Conservation (phyloP, 2,797 vertebrate genomes). For the Acanthornis magna region DNA sequence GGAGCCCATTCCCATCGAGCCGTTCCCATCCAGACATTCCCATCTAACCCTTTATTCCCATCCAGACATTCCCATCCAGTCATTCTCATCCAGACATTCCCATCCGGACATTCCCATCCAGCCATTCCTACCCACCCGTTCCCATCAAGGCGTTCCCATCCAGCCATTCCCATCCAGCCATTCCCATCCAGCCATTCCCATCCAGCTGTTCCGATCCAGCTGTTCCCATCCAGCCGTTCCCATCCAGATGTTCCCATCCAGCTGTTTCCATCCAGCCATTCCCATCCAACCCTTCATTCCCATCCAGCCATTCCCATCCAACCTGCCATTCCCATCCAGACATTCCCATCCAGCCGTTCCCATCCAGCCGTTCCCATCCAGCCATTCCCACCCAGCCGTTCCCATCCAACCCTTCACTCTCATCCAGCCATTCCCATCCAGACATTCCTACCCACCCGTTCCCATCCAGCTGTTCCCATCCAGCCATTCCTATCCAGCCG, state of each 20-base stretch:
- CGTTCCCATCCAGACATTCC: background rate
- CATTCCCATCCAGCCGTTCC: background rate
- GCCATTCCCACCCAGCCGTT: accelerated
- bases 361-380: background rate
- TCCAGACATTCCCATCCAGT: background rate
- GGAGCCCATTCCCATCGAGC: background rate
- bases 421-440: background rate
- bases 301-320: background rate
- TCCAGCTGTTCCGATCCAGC: background rate
- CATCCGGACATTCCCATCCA: background rate
- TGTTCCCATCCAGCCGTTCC: background rate
- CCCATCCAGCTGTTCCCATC: background rate
- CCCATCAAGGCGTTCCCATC: background rate
- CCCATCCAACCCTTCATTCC: too few relatives aligned
- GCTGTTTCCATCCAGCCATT: too few relatives aligned
- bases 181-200: too few relatives aligned
- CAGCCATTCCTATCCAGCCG: too few relatives aligned
- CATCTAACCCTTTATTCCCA: background rate
- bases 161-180: too few relatives aligned
- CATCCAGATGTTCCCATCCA: background rate
- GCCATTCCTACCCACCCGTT: background rate
- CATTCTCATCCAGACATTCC: accelerated
- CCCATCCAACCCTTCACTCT: too few relatives aligned
- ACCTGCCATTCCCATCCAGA: background rate
- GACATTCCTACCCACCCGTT: background rate